Evolutionary conservation across 2,888 invertebrate genomes (phyloP), one percentile per base, ranked within the genome.

Genomic region (Rugalucina vietnamica): DNA sequence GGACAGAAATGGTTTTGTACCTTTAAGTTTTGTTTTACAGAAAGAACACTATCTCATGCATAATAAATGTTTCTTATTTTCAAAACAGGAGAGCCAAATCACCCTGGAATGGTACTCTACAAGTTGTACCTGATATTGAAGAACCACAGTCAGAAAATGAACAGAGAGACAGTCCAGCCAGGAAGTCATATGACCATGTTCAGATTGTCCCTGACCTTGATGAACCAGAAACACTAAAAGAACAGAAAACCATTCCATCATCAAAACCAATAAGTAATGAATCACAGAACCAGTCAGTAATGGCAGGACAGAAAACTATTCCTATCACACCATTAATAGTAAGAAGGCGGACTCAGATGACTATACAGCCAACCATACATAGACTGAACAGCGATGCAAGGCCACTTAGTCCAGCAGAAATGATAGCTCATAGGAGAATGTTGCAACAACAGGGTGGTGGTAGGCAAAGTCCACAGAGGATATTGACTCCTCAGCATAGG

Each of bases 81-180:
- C 34, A 34, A 32, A 18, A 3, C 78, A 93, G 94, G 93, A 84
- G 90, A 79, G 91, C 92, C 14, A 86, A 93, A 89, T 86, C 92
- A 34, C 83, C 89, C 24, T 71, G 79, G 10, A 78, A 83, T 21
- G 92, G 90, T 5, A 91, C 92, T 4, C 79, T 92, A 14, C 94
- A 94, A 76, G 91, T 93, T n/a, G 94, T 94, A 1, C 94, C 94
- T 3, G 93, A 93, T 54, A 88, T 92, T 14, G 92, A 92, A 69
- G n/a, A n/a, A n/a, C n/a, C n/a, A n/a, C n/a, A n/a, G n/a, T 83
- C 89, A 21, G 81, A 79, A 69, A 32, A 36, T 34, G 87, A 83
- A 18, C 73, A 85, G 39, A 79, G 72, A 49, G 14, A 14, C 50
- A 49, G 50, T n/a, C n/a, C n/a, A n/a, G n/a, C n/a, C n/a, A n/a